Conservation (phyloP, 2,888 invertebrate species). For the Adelphocoris suturalis region DNA sequence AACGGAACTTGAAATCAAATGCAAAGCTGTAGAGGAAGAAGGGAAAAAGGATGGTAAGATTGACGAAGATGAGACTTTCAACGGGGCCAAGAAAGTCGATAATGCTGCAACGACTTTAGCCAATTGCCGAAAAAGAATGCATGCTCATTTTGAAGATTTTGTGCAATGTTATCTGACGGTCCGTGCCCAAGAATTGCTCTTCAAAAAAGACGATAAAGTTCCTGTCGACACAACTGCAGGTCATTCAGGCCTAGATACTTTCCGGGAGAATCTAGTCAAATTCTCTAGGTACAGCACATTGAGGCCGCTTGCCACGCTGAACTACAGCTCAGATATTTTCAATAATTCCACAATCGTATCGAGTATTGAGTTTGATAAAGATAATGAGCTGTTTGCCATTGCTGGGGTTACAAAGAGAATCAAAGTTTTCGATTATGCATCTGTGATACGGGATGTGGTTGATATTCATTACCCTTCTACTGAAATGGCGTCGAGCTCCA, state of each 20-base stretch:
- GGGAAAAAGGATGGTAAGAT: slow-evolving; percentile 73
- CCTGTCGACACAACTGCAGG: slow-evolving; percentile 76
- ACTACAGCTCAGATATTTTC: slow-evolving; percentile 93
- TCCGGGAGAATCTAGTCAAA: slow-evolving; percentile 91
- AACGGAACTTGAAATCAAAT: slow-evolving; percentile 73
- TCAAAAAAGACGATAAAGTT: slow-evolving; percentile 79
- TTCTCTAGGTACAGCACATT: slow-evolving; percentile 90
- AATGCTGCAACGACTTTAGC: slow-evolving; percentile 81
- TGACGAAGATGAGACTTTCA: slow-evolving; percentile 76
- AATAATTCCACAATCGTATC: slow-evolving; percentile 92
- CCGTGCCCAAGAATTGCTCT: slow-evolving; percentile 86
- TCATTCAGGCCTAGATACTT: slow-evolving; percentile 84
- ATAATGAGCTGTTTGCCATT: slow-evolving; percentile 96
- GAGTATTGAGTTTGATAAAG: slow-evolving; percentile 97
- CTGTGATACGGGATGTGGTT: slow-evolving; percentile 90
- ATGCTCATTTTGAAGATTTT: slow-evolving; percentile 93
- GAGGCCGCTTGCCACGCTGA: slow-evolving; percentile 90
- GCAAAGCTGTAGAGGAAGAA: slow-evolving; percentile 73
- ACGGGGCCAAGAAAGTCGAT: slow-evolving; percentile 76
- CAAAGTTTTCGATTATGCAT: slow-evolving; percentile 94
- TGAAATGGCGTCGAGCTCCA: slow-evolving; percentile 94
- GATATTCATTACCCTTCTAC: slow-evolving; percentile 95
- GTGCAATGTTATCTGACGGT: slow-evolving; percentile 91
- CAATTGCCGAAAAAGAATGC: slow-evolving; percentile 86
- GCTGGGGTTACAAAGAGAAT: slow-evolving; percentile 97